phyloP scores from a whole-genome alignment of 1,140 invertebrate species.

The Leptopilina clavipes region DNA sequence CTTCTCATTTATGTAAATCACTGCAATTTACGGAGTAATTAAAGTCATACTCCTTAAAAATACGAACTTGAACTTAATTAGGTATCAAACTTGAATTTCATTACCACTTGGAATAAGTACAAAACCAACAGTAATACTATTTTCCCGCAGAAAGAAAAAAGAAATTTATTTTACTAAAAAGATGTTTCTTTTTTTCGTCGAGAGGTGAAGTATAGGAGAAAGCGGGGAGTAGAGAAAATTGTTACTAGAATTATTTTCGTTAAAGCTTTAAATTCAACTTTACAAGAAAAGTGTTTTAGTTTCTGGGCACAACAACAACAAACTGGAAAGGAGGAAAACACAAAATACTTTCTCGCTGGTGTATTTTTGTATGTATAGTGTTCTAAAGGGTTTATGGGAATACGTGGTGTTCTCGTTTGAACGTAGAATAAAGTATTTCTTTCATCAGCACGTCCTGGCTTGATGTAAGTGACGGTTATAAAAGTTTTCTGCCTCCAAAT shows the following conservation, averaged over 20 bases:
- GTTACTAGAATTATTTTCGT: not conserved
- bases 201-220: too few species aligned
- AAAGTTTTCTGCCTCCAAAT: conserved; percentile 17
- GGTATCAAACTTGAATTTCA: not conserved
- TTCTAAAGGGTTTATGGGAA: conserved; percentile 10
- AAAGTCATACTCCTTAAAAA: not conserved
- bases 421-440: conserved; percentile 14
- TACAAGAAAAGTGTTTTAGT: conserved; percentile 17
- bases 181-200: not conserved
- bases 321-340: too few species aligned
- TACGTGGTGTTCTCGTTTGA: conserved; percentile 1
- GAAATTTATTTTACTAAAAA: not conserved
- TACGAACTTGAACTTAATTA: conserved; percentile 8
- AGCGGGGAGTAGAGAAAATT: not conserved
- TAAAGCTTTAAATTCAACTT: not conserved
- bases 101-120: too few species aligned
- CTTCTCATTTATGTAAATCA: conserved; percentile 20
- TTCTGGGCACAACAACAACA: not conserved
- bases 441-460: conserved; percentile 15
- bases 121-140: not conserved
- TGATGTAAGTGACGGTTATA: conserved; percentile 34
- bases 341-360: not conserved
- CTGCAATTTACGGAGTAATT: conserved; percentile 33
- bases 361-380: not conserved
- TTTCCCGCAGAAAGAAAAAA: not conserved